phyloP scores from a whole-genome alignment of 23 tunicate species.

The Trididemnum miniatum region DNA sequence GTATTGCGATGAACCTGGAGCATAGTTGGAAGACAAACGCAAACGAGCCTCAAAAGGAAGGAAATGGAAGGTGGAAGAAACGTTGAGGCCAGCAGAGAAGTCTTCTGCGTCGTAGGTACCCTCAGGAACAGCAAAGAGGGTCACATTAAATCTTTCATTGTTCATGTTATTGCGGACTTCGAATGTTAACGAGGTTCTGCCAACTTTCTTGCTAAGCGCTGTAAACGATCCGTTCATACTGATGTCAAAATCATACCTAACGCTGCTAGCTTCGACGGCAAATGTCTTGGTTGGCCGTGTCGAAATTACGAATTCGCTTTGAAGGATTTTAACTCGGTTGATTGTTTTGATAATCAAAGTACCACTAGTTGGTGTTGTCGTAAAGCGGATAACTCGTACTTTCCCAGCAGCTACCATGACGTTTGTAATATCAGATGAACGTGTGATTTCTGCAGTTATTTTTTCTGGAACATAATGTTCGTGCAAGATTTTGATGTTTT shows the following conservation, averaged over 20 bases:
- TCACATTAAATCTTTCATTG: not conserved
- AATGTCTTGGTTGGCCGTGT: too few relatives aligned
- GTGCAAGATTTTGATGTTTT: not conserved
- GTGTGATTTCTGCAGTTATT: not conserved
- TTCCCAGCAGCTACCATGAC: not conserved
- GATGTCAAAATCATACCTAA: too few relatives aligned
- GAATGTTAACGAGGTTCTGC: not conserved
- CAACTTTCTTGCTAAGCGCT: not conserved
- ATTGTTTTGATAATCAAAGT: too few relatives aligned
- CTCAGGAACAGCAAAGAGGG: slow-evolving; percentile 29
- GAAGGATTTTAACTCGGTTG: too few relatives aligned
- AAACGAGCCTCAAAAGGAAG: not conserved
- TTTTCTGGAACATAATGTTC: not conserved
- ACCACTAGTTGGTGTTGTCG: not conserved
- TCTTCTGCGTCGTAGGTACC: slow-evolving; percentile 17
- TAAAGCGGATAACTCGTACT: not conserved
- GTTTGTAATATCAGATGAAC: too few relatives aligned
- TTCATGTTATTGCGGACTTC: slow-evolving; percentile 26
- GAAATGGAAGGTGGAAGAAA: not conserved
- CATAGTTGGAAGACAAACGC: not conserved
- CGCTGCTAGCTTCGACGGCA: too few relatives aligned
- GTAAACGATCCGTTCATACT: too few relatives aligned
- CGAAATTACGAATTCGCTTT: too few relatives aligned
- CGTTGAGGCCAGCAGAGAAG: not conserved
- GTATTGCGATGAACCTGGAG: not conserved